These are phyloP conservation scores for Epinotia nisella DNA, from an alignment of 2,888 invertebrate species.

Conservation along the genomic window DNA sequence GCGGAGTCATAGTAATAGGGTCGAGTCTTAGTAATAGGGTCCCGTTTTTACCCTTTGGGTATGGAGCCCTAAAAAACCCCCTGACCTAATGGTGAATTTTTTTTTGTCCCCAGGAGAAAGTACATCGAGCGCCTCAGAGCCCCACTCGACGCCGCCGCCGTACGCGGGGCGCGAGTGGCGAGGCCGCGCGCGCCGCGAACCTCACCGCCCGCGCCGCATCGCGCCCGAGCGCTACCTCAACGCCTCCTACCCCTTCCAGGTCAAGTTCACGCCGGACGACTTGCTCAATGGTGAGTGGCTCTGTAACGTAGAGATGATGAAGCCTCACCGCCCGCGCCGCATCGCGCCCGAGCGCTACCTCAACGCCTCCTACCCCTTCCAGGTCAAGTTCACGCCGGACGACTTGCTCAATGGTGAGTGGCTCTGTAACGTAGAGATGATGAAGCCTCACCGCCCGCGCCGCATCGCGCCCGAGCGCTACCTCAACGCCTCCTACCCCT, in stretches of 20 bases:
- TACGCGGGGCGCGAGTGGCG: constrained; percentile 57
- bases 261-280: constrained; percentile 86
- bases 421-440: too few relatives aligned
- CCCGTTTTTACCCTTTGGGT: too few relatives aligned
- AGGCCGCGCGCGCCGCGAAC: constrained; percentile 55
- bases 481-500: constrained; percentile 63
- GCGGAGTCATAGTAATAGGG: too few relatives aligned
- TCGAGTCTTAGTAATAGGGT: too few relatives aligned
- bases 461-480: constrained; percentile 81
- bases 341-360: not conserved
- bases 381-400: constrained; percentile 47
- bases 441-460: too few relatives aligned
- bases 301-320: not conserved
- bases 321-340: not conserved
- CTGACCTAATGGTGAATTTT: not conserved
- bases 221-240: constrained; percentile 89
- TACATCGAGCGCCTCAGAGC: constrained; percentile 30
- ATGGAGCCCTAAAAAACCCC: too few relatives aligned
- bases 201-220: constrained; percentile 57
- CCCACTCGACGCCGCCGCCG: constrained; percentile 15
- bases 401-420: too few relatives aligned
- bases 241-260: constrained; percentile 87
- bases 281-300: constrained; percentile 80
- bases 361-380: constrained; percentile 14
- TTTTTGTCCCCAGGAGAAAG: constrained; percentile 23